These are phyloP conservation scores for Ichneumoninae sp. DNA, from an alignment of 2,888 invertebrate genomes.

Conservation along the genomic window DNA sequence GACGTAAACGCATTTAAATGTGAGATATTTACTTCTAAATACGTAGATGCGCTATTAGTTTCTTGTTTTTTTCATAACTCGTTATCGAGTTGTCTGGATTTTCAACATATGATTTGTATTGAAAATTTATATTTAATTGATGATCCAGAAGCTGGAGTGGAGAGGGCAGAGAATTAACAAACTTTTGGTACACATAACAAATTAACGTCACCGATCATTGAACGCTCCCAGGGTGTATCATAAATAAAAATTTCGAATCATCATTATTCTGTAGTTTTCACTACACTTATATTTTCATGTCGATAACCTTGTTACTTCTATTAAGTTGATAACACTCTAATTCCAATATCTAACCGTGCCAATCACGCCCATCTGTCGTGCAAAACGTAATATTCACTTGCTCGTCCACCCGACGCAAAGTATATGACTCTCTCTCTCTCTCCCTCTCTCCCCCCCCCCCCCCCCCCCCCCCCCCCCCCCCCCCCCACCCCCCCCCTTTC, in stretches of 20 bases:
- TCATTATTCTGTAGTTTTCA: constrained; percentile 34
- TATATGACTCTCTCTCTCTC: too few relatives aligned
- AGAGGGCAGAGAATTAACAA: constrained; percentile 80
- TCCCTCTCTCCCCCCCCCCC: too few relatives aligned
- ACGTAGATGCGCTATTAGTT: constrained; percentile 64
- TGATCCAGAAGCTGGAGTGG: constrained; percentile 76
- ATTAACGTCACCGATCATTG: constrained; percentile 50
- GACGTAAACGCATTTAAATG: constrained; percentile 50
- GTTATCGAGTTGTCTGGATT: constrained; percentile 17
- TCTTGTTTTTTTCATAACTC: constrained; percentile 9
- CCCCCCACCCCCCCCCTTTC: too few relatives aligned
- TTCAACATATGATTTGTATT: constrained; percentile 19
- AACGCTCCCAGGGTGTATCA: constrained; percentile 31
- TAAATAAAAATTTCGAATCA: constrained; percentile 25
- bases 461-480: too few relatives aligned
- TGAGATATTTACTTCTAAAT: constrained; percentile 31
- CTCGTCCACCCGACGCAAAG: too few relatives aligned
- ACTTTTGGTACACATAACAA: constrained; percentile 53
- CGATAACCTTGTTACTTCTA: constrained; percentile 36
- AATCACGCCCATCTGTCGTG: too few relatives aligned
- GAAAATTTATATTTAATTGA: neutral
- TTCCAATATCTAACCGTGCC: neutral
- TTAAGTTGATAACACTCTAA: constrained; percentile 8
- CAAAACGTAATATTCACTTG: too few relatives aligned
- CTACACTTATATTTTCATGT: constrained; percentile 39